phyloP scores from a whole-genome alignment of 2,888 invertebrate genomes.

The Brachynemurus nebulosus region DNA sequence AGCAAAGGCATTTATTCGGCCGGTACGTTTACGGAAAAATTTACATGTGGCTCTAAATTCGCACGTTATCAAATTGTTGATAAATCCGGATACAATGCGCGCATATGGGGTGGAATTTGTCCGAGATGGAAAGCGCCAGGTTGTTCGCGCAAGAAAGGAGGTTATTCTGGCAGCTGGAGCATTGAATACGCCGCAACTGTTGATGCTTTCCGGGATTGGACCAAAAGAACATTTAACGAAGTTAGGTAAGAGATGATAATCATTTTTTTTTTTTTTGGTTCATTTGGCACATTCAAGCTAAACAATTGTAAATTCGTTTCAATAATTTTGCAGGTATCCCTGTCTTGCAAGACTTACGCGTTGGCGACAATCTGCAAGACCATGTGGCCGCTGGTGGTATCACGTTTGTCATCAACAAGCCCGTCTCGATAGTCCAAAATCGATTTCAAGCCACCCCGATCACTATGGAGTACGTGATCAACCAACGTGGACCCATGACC shows the following conservation, averaged over 20 bases:
- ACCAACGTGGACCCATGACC: slow-evolving; percentile 74
- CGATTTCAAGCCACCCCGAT: slow-evolving; percentile 61
- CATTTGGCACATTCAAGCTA: no score
- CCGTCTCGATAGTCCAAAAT: slow-evolving; percentile 69
- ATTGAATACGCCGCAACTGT: slow-evolving; percentile 79
- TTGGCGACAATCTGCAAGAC: slow-evolving; percentile 75
- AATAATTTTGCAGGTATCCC: slow-evolving; percentile 41
- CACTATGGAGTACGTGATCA: slow-evolving; percentile 65
- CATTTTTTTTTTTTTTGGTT: background rate
- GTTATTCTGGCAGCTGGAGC: slow-evolving; percentile 82
- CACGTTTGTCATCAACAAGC: slow-evolving; percentile 68
- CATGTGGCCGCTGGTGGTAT: slow-evolving; percentile 78
- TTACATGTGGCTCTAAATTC: slow-evolving; percentile 69
- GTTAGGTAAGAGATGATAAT: slow-evolving; percentile 25
- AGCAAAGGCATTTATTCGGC: slow-evolving; percentile 74
- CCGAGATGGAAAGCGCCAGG: slow-evolving; percentile 53
- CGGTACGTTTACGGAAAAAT: slow-evolving; percentile 59
- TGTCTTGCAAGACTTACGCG: slow-evolving; percentile 58
- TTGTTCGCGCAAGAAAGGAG: slow-evolving; percentile 63
- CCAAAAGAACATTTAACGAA: slow-evolving; percentile 53
- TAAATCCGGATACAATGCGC: slow-evolving; percentile 58
- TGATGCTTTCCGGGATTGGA: slow-evolving; percentile 83
- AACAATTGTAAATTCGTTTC: no score
- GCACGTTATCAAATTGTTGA: slow-evolving; percentile 60
- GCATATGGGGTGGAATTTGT: slow-evolving; percentile 71